Conservation (phyloP, 2,113 vertebrate genomes). For the Pelmatolapia mariae region DNA sequence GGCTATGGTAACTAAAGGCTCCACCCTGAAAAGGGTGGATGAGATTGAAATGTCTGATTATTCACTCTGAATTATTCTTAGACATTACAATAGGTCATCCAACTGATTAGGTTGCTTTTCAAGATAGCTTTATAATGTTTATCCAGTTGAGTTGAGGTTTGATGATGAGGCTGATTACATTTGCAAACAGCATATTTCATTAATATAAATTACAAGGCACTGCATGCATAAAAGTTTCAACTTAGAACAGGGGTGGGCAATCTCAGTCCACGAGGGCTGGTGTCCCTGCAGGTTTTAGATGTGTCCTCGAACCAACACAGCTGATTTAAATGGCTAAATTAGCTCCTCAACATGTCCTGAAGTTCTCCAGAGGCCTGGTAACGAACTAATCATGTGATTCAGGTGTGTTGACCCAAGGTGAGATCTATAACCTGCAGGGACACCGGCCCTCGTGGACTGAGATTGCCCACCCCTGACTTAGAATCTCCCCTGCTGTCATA, state of each 20-base stretch:
- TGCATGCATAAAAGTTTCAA: fast-evolving
- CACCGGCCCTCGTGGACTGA: too few relatives aligned
- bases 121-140: not conserved
- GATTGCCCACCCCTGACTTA: too few relatives aligned
- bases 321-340: too few relatives aligned
- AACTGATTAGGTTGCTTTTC: not conserved
- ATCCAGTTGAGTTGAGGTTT: not conserved
- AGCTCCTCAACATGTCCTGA: too few relatives aligned
- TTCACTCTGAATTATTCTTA: not conserved
- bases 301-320: too few relatives aligned
- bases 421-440: too few relatives aligned
- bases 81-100: not conserved
- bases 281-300: too few relatives aligned
- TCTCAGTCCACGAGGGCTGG: too few relatives aligned
- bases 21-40: not conserved
- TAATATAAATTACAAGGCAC: not conserved
- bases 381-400: too few relatives aligned
- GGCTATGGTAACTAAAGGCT: not conserved
- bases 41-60: not conserved
- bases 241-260: too few relatives aligned
- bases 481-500: not conserved
- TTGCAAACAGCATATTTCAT: not conserved
- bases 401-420: too few relatives aligned
- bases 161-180: not conserved
- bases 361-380: too few relatives aligned